Evolutionary conservation across 2,797 vertebrate genomes (phyloP).

Genomic region (Acomys russatus): DNA sequence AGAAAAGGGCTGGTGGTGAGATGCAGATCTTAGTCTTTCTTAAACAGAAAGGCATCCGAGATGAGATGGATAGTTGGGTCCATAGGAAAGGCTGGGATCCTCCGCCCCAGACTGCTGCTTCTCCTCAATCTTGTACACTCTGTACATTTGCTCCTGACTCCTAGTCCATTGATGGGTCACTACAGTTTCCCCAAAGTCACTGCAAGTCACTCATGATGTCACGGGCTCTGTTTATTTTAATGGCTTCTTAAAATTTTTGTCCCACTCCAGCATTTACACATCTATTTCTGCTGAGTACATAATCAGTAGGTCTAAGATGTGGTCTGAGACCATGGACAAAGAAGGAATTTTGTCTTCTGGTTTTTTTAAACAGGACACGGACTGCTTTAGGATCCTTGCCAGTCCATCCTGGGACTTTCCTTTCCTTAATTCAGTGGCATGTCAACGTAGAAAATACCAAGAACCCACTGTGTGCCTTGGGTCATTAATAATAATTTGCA

Average conservation of each 20-base stretch:
- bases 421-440: not conserved
- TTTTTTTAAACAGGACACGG: not conserved
- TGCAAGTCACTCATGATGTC: constrained; percentile 16
- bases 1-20: not conserved
- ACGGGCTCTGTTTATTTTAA: constrained; percentile 65
- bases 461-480: not conserved
- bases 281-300: constrained; percentile 74
- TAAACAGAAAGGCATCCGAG: not conserved
- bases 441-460: not conserved
- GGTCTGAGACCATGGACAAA: constrained; percentile 8
- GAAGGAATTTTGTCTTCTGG: not conserved
- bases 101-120: not conserved
- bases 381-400: not conserved
- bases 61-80: not conserved
- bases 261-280: constrained; percentile 44
- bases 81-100: not conserved
- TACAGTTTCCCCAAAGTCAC: not conserved
- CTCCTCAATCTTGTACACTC: not conserved
- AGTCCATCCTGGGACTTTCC: not conserved
- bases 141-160: not conserved
- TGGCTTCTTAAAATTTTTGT: constrained; percentile 75
- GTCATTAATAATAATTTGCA: not conserved
- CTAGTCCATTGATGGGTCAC: not conserved
- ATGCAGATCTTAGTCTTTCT: not conserved
- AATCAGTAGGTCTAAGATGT: constrained; percentile 64